A percentile compares a stretch with the other conserved stretches of the same genome.
Conservation (phyloP, 2,888 invertebrate species). For the Aphelenchoides bicaudatus region DNA sequence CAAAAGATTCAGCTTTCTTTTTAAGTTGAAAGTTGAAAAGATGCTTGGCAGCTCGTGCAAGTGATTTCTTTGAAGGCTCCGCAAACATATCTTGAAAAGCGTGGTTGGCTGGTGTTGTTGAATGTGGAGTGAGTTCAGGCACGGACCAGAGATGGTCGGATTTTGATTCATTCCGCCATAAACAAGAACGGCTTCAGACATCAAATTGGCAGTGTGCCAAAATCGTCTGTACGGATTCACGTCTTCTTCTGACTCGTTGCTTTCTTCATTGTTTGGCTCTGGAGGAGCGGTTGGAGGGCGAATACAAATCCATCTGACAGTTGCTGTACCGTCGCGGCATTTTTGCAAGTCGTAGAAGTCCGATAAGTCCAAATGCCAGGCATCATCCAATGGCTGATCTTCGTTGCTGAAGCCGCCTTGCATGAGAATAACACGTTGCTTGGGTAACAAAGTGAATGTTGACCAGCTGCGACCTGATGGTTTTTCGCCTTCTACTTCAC, state of each 20-base stretch:
- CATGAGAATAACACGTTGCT: constrained; percentile 17
- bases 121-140: constrained; percentile 13
- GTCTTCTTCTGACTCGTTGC: not conserved
- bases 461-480: constrained; percentile 26
- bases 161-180: constrained; percentile 13
- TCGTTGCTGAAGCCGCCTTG: constrained; percentile 23
- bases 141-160: constrained; percentile 12
- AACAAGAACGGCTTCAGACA: constrained; percentile 1
- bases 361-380: constrained; percentile 21
- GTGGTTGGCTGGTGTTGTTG: constrained; percentile 16
- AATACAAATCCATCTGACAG: constrained; percentile 12
- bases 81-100: constrained; percentile 1
- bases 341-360: constrained; percentile 5
- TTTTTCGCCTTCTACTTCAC: constrained; percentile 9
- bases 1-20: not conserved
- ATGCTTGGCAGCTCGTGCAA: too few species aligned
- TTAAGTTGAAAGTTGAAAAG: too few species aligned
- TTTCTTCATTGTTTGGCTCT: not conserved
- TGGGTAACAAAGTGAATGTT: constrained; percentile 20
- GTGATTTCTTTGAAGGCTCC: not conserved
- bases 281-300: not conserved
- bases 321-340: not conserved
- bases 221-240: constrained; percentile 6
- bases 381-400: constrained; percentile 19
- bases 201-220: constrained; percentile 18